These are phyloP conservation scores for Nomada lathburiana DNA, from an alignment of 2,888 invertebrate genomes.

Conservation along the genomic window DNA sequence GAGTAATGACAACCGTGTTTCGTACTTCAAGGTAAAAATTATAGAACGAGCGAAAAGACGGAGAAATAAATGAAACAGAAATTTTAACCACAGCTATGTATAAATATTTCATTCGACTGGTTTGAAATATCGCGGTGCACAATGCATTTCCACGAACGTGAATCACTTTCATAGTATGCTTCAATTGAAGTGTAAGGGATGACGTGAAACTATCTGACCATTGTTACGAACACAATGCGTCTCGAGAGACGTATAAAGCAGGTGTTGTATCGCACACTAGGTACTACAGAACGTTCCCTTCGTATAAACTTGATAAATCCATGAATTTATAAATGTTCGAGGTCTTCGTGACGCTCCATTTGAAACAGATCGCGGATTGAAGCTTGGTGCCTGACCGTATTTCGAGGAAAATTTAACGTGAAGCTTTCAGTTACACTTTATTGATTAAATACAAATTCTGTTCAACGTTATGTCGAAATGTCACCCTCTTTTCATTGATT, in stretches of 20 bases:
- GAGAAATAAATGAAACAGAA: background rate
- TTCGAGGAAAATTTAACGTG: too few relatives aligned
- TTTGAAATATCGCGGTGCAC: background rate
- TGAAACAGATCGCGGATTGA: constrained; percentile 42
- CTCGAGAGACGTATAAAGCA: constrained; percentile 8
- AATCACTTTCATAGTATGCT: constrained; percentile 2
- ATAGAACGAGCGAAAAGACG: too few relatives aligned
- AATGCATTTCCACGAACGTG: background rate
- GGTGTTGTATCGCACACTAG: background rate
- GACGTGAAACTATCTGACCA: constrained; percentile 27
- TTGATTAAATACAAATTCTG: too few relatives aligned
- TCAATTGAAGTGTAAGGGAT: constrained; percentile 22
- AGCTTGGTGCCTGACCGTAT: background rate
- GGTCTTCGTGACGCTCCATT: constrained; percentile 1
- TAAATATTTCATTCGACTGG: background rate
- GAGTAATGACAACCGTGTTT: too few relatives aligned
- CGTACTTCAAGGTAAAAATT: too few relatives aligned
- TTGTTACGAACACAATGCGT: constrained; percentile 18
- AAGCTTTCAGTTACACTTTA: background rate
- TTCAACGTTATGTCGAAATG: too few relatives aligned
- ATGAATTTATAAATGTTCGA: too few relatives aligned
- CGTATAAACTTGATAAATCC: constrained; percentile 18
- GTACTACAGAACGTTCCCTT: background rate
- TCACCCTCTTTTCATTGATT: too few relatives aligned
- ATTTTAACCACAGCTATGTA: background rate